Percentiles rank a stretch among this genome's conserved stretches.
phyloP scores from a whole-genome alignment of 2,888 invertebrate genomes.

The Oscheius sp. region DNA sequence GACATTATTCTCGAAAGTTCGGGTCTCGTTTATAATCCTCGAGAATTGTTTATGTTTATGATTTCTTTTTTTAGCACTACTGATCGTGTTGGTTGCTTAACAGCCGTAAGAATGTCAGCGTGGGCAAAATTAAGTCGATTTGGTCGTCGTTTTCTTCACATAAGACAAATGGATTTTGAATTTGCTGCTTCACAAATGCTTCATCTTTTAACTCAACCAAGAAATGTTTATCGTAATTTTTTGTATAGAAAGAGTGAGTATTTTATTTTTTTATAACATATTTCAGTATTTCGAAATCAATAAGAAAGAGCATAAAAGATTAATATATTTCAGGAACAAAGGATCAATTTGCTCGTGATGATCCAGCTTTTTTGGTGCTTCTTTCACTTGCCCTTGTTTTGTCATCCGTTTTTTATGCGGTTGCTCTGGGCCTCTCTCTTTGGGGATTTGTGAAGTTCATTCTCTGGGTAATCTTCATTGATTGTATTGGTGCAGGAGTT shows the following conservation, averaged over 20 bases:
- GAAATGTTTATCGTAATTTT: slow-evolving; percentile 94
- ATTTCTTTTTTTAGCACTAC: slow-evolving; percentile 44
- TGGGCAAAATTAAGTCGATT: slow-evolving; percentile 67
- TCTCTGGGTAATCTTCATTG: slow-evolving; percentile 90
- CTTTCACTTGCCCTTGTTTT: slow-evolving; percentile 75
- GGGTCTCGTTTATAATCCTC: not conserved
- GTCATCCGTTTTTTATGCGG: slow-evolving; percentile 60
- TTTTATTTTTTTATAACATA: slow-evolving; percentile 6
- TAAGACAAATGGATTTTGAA: slow-evolving; percentile 95
- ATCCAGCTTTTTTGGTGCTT: slow-evolving; percentile 95
- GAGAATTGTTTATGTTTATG: not conserved
- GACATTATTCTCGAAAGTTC: not conserved
- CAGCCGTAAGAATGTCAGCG: slow-evolving; percentile 71
- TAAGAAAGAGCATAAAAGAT: slow-evolving; percentile 77
- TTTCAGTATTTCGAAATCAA: not conserved
- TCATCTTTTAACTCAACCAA: slow-evolving; percentile 91
- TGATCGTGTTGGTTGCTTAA: slow-evolving; percentile 62
- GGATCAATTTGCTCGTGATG: slow-evolving; percentile 97
- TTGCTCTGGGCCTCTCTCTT: slow-evolving; percentile 75
- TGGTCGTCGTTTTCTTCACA: slow-evolving; percentile 66
- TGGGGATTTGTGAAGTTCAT: slow-evolving; percentile 83
- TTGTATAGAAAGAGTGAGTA: slow-evolving; percentile 94
- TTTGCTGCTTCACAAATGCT: slow-evolving; percentile 99
- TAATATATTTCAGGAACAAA: slow-evolving; percentile 95
- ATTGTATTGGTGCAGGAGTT: slow-evolving; percentile 90